A percentile compares a stretch with the other conserved stretches of the same genome.
These are phyloP conservation scores for Drymodes brunneopygia DNA, from an alignment of 2,113 vertebrate genomes.

Conservation along the genomic window DNA sequence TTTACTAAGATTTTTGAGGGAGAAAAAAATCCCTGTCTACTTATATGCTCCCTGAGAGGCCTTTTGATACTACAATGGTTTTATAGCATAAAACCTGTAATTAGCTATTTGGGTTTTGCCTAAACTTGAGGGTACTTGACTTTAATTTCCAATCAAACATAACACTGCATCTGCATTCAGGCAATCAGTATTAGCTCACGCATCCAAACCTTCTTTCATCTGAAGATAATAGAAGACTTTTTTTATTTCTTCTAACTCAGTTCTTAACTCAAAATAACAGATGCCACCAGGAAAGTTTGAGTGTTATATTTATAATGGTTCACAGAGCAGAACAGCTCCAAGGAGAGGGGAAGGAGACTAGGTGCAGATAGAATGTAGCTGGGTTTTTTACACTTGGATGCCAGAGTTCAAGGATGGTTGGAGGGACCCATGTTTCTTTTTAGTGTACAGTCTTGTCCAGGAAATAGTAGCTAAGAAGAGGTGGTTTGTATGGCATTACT, in stretches of 20 bases:
- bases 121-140: conserved; percentile 45
- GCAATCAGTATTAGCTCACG: not conserved
- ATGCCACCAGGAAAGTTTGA: not conserved
- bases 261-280: not conserved
- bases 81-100: conserved; percentile 31
- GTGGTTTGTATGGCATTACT: not conserved
- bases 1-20: not conserved
- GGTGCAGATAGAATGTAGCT: not conserved
- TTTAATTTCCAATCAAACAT: conserved; percentile 28
- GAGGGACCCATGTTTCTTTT: not conserved
- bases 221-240: not conserved
- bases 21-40: not conserved
- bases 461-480: not conserved
- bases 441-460: not conserved
- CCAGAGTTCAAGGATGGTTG: not conserved
- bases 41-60: not conserved
- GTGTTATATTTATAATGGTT: not conserved
- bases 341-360: not conserved
- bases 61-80: conserved; percentile 36
- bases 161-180: conserved; percentile 15
- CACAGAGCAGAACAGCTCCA: not conserved
- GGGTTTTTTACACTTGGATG: not conserved
- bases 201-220: conserved; percentile 5
- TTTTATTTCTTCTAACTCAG: conserved; percentile 9
- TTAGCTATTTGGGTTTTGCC: conserved; percentile 42